A percentile compares a stretch with the other conserved stretches of the same genome.
Evolutionary conservation across 2,888 invertebrate genomes (phyloP).

Genomic region (Brachypalpus laphriformis): DNA sequence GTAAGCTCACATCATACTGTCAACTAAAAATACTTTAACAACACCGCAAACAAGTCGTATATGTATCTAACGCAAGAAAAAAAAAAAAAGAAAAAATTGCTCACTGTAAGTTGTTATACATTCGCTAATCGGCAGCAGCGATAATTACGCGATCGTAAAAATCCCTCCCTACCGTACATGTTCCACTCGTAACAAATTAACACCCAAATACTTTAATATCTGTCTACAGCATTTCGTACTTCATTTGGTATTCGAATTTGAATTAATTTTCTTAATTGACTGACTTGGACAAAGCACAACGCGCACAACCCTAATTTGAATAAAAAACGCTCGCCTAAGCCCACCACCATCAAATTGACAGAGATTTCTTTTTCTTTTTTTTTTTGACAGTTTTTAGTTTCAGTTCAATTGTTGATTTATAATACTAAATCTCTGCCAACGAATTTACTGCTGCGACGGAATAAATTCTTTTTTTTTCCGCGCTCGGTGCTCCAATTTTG

Average conservation of each 20-base stretch:
- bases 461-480: neutral
- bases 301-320: slow-evolving; percentile 59
- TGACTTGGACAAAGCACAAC: slow-evolving; percentile 46
- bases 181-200: slow-evolving; percentile 56
- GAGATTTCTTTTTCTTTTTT: neutral
- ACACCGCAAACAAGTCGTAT: slow-evolving; percentile 36
- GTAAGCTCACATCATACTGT: slow-evolving; percentile 63
- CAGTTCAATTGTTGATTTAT: slow-evolving; percentile 66
- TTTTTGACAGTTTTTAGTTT: neutral
- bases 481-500: slow-evolving; percentile 51
- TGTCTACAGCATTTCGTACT: slow-evolving; percentile 45
- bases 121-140: slow-evolving; percentile 20
- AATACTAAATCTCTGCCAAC: slow-evolving; percentile 27
- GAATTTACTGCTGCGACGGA: slow-evolving; percentile 35
- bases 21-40: slow-evolving; percentile 52
- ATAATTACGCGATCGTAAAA: slow-evolving; percentile 64
- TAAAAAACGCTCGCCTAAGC: slow-evolving; percentile 37
- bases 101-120: slow-evolving; percentile 48
- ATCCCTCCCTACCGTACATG: slow-evolving; percentile 15
- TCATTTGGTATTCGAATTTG: slow-evolving; percentile 61
- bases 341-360: slow-evolving; percentile 8
- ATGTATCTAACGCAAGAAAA: neutral
- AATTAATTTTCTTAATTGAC: slow-evolving; percentile 73
- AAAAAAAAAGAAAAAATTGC: neutral
- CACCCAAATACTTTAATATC: slow-evolving; percentile 54